Base-by-base conservation (phyloP, 2,113 vertebrate genomes). In the Ictidomys tridecemlineatus region DNA sequence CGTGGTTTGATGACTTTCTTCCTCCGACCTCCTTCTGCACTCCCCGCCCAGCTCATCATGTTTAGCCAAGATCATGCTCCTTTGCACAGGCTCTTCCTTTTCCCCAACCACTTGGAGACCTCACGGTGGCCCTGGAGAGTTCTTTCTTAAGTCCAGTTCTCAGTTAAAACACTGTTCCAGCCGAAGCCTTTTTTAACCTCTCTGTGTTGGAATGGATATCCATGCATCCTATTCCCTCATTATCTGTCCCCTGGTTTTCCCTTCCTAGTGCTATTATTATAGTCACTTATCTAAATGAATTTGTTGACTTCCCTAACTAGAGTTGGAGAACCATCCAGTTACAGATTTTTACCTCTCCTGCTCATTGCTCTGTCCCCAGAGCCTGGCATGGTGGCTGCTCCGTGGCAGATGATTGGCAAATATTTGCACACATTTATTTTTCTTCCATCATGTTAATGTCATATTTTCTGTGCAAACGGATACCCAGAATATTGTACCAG, bases 1-100 rank as follows among this genome's bases (percentile, higher is more conserved):
- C 26, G 0, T 1, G 4, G 26, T 58, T 74, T 8, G 8, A 6
- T 26, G 39, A 24, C 34, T 14, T 70, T n/a, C 53, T 88, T 56
- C 67, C 70, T n/a, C 13, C 16, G 58, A 18, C 13, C 16, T 73
- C n/a, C 18, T n/a, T 80, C 65, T 28, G 78, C 12, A 4, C 7
- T 1, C 45, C 0, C 2, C 16, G 20, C 0, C 0, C 1, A 4
- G 34, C 61, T 80, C 17, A 5, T 12, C 17, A 4, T 12, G 1
- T 26, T 85, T 0, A 67, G 61, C 73, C 63, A 67, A 0, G 8
- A 3, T 56, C 30, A 53, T 34, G n/a, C 16, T 37, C 20, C 16
- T 42, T 34, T 5, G 8, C 2, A 2, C 12, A 9, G 4, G 22
- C 5, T 42, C 76, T 78, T 22, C 63, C 53, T 94, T 26, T 88